Conservation (phyloP, 2,888 invertebrate species). For the Nemotelus nigrinus region DNA sequence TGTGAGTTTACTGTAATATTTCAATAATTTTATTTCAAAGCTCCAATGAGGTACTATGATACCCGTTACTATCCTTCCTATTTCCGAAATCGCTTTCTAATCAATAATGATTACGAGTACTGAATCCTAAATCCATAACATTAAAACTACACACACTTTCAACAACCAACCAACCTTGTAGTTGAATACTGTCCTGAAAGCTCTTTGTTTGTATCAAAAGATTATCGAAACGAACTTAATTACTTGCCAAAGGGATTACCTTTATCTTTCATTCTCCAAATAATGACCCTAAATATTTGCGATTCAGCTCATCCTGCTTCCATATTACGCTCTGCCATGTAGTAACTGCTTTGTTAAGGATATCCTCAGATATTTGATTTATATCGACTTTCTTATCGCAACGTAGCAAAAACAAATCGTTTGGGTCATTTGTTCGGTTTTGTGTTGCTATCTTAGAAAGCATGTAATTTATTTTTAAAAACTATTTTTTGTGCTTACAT, state of each 20-base stretch:
- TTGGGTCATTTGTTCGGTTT: slow-evolving; percentile 4
- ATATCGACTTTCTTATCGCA: slow-evolving; percentile 26
- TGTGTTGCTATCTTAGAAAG: neutral
- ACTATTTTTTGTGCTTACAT: neutral
- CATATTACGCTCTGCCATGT: neutral
- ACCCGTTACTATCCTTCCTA: no score
- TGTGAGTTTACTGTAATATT: no score
- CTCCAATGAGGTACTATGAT: no score
- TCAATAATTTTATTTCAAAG: no score
- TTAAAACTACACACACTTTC: no score
- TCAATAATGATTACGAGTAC: no score
- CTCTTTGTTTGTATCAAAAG: slow-evolving; percentile 35
- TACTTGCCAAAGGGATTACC: slow-evolving; percentile 42
- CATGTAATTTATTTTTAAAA: slow-evolving; percentile 9
- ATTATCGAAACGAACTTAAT: slow-evolving; percentile 37
- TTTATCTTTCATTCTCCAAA: slow-evolving; percentile 9
- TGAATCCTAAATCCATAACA: no score
- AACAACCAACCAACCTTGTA: no score
- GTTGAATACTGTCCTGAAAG: slow-evolving; percentile 2
- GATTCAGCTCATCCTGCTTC: slow-evolving; percentile 22
- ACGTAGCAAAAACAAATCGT: neutral
- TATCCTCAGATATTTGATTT: slow-evolving; percentile 10
- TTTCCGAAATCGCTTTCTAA: no score
- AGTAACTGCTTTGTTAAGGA: neutral
- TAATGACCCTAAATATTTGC: slow-evolving; percentile 35